Conservation (phyloP, 2,888 invertebrate species). For the Dicycla oo region DNA sequence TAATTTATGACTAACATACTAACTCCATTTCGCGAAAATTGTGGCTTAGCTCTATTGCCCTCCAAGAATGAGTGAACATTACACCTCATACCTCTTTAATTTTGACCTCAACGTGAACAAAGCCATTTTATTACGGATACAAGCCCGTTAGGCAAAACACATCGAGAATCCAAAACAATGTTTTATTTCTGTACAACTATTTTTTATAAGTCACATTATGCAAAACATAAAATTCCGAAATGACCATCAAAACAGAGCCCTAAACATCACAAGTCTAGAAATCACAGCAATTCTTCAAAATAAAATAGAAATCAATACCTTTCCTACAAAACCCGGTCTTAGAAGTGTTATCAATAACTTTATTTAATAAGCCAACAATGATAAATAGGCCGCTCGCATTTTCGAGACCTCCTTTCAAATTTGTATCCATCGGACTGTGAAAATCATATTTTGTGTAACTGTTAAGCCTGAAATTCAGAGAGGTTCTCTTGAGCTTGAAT, state of each 20-base stretch:
- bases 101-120: no score
- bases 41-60: no score
- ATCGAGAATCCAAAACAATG: neutral
- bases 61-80: no score
- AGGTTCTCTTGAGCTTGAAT: conserved; percentile 55
- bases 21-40: no score
- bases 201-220: neutral
- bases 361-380: conserved; percentile 65
- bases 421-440: conserved; percentile 68
- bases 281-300: conserved; percentile 43
- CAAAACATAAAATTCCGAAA: neutral
- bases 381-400: conserved; percentile 64
- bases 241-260: neutral
- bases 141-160: neutral
- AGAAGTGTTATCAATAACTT: conserved; percentile 61
- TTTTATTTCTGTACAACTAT: neutral
- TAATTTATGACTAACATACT: no score
- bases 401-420: conserved; percentile 65
- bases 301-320: conserved; percentile 32
- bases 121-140: neutral
- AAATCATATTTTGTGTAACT: conserved; percentile 67
- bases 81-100: no score
- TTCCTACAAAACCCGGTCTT: conserved; percentile 29
- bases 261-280: conserved; percentile 28
- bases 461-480: conserved; percentile 54